Evolutionary conservation across 2,113 vertebrate species (phyloP).

Genomic region (Rutilus rutilus): DNA sequence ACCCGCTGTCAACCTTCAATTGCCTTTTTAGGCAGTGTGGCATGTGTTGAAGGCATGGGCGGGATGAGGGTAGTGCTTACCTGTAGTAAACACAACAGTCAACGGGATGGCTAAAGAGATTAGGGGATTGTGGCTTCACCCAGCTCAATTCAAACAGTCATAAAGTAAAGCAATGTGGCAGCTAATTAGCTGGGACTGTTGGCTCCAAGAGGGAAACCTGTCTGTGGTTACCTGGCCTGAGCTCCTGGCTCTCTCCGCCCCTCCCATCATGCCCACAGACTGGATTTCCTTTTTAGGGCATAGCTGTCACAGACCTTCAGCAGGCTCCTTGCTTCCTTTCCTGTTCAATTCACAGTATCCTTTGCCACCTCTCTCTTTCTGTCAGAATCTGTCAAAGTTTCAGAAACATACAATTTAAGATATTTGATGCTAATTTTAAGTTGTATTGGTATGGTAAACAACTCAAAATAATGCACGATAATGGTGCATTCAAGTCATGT

Average conservation of each 20-base stretch:
- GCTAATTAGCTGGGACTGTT: conserved; percentile 26
- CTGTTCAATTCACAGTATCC: background rate
- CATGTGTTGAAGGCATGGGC: conserved; percentile 16
- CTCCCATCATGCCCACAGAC: conserved; percentile 43
- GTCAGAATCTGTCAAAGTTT: background rate
- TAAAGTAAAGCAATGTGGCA: background rate
- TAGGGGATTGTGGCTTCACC: conserved; percentile 8
- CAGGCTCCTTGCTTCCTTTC: conserved; percentile 31
- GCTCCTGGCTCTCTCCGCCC: conserved; percentile 23
- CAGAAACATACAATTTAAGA: background rate
- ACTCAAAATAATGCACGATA: background rate
- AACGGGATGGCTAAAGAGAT: background rate
- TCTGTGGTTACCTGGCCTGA: conserved; percentile 45
- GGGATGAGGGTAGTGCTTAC: conserved; percentile 43
- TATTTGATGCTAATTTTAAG: background rate
- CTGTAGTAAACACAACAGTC: conserved; percentile 52
- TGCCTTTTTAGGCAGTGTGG: conserved; percentile 59
- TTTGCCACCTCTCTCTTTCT: background rate
- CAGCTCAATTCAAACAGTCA: conserved; percentile 18
- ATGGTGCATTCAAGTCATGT: background rate
- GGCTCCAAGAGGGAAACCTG: conserved; percentile 6
- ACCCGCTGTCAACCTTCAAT: conserved; percentile 35
- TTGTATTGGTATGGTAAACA: background rate
- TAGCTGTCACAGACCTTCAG: conserved; percentile 50
- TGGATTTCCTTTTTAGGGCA: conserved; percentile 65